A percentile compares a stretch with the other conserved stretches of the same genome.
Conservation (phyloP, 2,797 vertebrate species). For the Characodon lateralis region DNA sequence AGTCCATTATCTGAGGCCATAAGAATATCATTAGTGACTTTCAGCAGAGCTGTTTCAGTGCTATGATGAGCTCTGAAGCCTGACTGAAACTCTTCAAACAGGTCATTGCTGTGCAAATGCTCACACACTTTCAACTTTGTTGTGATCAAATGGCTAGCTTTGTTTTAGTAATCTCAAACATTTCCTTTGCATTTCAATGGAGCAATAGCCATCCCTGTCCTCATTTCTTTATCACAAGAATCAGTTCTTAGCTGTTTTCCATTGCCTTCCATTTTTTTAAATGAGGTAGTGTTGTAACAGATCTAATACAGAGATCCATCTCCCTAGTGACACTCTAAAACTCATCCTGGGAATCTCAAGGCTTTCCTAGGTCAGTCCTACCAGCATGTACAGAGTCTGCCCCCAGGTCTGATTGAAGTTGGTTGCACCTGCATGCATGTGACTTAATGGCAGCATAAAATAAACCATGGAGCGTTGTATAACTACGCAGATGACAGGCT, state of each 20-base stretch:
- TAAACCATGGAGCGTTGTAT: not conserved
- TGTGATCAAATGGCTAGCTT: not conserved
- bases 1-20: too few species aligned
- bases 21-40: too few species aligned
- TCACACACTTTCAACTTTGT: not conserved
- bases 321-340: not conserved
- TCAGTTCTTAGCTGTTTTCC: not conserved
- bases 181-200: not conserved
- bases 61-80: too few species aligned
- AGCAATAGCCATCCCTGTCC: not conserved
- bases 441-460: not conserved
- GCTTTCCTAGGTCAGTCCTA: not conserved
- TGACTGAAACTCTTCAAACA: too few species aligned
- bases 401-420: not conserved
- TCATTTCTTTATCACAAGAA: not conserved
- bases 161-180: not conserved
- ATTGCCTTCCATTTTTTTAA: not conserved
- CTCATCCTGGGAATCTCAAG: not conserved
- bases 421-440: not conserved
- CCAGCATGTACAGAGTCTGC: not conserved
- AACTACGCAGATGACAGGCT: not conserved
- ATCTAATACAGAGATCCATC: not conserved
- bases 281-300: not conserved
- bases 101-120: too few species aligned
- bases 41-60: too few species aligned